Evolutionary conservation across 2,797 vertebrate species (phyloP).

Genomic region (Acestrorhynchus altus): DNA sequence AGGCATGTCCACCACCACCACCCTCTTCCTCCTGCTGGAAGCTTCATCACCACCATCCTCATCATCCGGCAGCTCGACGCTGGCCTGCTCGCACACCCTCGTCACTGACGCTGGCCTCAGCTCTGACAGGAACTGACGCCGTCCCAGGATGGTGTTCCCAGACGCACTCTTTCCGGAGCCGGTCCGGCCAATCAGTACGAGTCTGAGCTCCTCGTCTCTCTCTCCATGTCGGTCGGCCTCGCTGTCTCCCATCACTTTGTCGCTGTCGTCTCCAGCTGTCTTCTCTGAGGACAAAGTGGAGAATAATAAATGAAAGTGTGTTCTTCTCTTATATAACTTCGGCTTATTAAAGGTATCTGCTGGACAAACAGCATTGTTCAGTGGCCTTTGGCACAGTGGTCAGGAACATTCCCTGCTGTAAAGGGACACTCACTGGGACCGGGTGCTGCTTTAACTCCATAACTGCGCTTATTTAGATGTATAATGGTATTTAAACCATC

Average conservation of each 20-base stretch:
- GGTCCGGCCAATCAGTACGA: constrained; percentile 79
- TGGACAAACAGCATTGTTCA: too few species aligned
- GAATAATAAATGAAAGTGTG: too few species aligned
- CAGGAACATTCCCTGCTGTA: background rate
- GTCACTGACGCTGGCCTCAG: constrained; percentile 76
- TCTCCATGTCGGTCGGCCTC: background rate
- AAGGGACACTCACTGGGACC: too few species aligned
- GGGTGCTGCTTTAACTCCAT: too few species aligned
- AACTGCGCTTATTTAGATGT: too few species aligned
- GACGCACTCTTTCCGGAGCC: constrained; percentile 81
- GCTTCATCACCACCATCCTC: constrained; percentile 35
- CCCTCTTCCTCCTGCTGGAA: constrained; percentile 49
- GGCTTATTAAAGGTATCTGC: background rate
- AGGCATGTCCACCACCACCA: constrained; percentile 79
- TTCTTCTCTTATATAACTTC: too few species aligned
- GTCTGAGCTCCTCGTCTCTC: constrained; percentile 67
- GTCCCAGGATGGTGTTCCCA: constrained; percentile 81
- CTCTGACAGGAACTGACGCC: constrained; percentile 70
- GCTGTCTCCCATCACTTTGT: background rate
- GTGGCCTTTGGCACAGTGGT: background rate
- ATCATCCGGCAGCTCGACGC: constrained; percentile 50
- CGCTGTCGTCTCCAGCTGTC: background rate
- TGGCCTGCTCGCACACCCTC: constrained; percentile 67
- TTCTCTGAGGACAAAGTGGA: background rate
- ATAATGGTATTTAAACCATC: too few species aligned